These are phyloP conservation scores for Lagenorhynchus albirostris DNA, from an alignment of 2,113 vertebrate genomes.

Conservation along the genomic window DNA sequence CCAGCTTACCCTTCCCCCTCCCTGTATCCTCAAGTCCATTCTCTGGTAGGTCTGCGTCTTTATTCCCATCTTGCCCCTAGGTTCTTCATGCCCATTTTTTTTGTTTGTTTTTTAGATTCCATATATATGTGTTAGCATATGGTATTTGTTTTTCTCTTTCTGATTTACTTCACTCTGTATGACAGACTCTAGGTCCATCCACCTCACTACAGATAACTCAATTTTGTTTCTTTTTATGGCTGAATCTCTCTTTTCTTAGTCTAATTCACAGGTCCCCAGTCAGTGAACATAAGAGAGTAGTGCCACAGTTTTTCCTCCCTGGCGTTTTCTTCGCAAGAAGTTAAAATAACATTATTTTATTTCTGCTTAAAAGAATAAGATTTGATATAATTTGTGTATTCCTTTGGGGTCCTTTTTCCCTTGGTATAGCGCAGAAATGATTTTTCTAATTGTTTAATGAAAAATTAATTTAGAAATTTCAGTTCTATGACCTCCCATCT, in stretches of 20 bases:
- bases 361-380: neutral
- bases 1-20: no score
- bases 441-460: neutral
- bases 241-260: neutral
- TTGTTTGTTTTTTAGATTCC: no score
- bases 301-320: neutral
- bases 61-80: no score
- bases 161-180: no score
- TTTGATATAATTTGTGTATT: neutral
- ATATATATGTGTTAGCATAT: no score
- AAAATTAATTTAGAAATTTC: neutral
- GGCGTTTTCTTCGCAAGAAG: neutral
- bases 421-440: neutral
- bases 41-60: no score
- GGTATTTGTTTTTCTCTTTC: no score
- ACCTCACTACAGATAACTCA: no score
- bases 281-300: neutral
- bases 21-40: no score
- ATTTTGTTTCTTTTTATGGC: no score
- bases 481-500: neutral
- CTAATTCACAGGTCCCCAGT: neutral
- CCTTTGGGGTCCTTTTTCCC: neutral
- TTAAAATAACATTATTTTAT: neutral
- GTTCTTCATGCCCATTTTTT: no score
- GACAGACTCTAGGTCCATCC: no score